Base-by-base conservation (phyloP, 1,140 invertebrate genomes). In the Megalopta genalis region DNA sequence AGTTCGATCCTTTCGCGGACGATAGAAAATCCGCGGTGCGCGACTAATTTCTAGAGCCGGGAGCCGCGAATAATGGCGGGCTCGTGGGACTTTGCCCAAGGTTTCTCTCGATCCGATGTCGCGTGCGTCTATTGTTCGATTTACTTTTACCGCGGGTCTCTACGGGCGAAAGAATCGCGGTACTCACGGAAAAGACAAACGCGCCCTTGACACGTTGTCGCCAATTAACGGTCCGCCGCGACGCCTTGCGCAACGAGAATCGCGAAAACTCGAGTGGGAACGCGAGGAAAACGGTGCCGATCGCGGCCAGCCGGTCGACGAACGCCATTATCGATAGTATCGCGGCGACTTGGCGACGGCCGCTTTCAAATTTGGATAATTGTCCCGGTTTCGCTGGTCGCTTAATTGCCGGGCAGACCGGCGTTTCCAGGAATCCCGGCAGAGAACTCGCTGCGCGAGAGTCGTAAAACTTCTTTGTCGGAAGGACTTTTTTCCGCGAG, bases 71-170 rank as follows among this genome's bases (percentile, higher is more conserved):
- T 90, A 89, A 90, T 90, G 83, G 81, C n/a, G 64, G 71, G 74
- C 32, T 82, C 89, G 90, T 91, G 90, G 90, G 88, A 90, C 84
- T 57, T 75, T 77, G 69, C 87, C 84, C 88, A 90, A 90, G 89
- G 89, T 81, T 84, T 32, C 57, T 62, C 76, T 57, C 32, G 18
- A 23, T 1, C 23, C 25, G 0, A 14, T 63, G 46, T 57, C 68
- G 10, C 27, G 25, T 12, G 9, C 10, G 42, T 60, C 66, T 46
- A 59, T 71, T 67, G 83, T 75, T 32, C 42, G 27, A 57, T 39
- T 75, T 52, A 46, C 62, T 85, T 72, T 68, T 25, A 49, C 76
- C 65, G n/a, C 57, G 10, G 65, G n/a, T n/a, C n/a, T 14, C 14
- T 57, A 32, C 2, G 21, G 0, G 46, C 73, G 23, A 67, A 42